Evolutionary conservation across 2,888 invertebrate species (phyloP), one percentile per base, ranked within the genome.

Genomic region (Xylota segnis): DNA sequence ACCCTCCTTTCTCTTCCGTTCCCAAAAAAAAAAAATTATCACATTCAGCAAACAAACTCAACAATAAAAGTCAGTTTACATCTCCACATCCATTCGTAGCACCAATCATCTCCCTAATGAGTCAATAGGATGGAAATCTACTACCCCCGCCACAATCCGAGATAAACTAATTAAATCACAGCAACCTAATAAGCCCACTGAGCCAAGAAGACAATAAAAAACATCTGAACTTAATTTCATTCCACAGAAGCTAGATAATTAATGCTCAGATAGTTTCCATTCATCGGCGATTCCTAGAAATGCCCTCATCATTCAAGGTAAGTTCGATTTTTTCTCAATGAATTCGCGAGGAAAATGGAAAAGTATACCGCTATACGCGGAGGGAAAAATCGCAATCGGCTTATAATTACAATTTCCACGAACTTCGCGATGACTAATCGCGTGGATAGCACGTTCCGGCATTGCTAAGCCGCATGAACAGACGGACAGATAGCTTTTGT

Each of bases 361-460:
- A 61, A 61, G 45, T 18, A 37, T 37, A 37, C 16, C n/a, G 14
- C 23, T 23, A 23, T 23, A n/a, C 18, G 9, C 23, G 6, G 2
- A 18, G 14, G 43, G 43, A 18, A 61, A 61, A 61, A 43, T 43
- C 43, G 65, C n/a, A 47, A 65, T 50, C 32, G 34, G 65, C 47
- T 65, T 65, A 47, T 47, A 45, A 47, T 47, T 65, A 12, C 45
- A 45, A 16, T 32, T 65, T 65, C 65, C 47, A 65, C 65, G 65
- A 65, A 65, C n/a, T 14, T 16, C 23, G 29, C 18, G 32, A 50
- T 65, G 65, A 65, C 65, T 65, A 65, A 65, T 45, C 47, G 32
- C 2, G 61, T 16, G 32, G 32, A 52, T 29, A 54, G 29, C 58
- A 37, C 37, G 34, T 58, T 58, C 18, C 58, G 58, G 34, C 34